Conservation (phyloP, 2,888 invertebrate genomes). For the Aleiodes leptofemur region DNA sequence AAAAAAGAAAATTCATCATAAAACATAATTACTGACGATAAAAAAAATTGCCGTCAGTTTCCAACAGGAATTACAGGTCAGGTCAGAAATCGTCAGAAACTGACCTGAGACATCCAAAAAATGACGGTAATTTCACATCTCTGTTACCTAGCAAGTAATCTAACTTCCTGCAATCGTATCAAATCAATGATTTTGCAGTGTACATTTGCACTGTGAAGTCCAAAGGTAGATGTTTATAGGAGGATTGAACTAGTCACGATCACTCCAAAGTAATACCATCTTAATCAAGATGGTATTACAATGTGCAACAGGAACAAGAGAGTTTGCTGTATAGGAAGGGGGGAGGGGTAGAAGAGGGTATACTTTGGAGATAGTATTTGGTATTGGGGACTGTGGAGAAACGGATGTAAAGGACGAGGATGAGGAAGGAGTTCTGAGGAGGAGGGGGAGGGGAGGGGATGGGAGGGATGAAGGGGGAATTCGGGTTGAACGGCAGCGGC, state of each 20-base stretch:
- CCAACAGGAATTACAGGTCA: too few species aligned
- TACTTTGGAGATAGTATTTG: slow-evolving; percentile 21
- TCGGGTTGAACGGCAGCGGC: not conserved
- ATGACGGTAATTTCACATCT: too few species aligned
- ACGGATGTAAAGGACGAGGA: slow-evolving; percentile 32
- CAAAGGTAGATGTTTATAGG: slow-evolving; percentile 20
- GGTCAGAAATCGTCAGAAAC: too few species aligned
- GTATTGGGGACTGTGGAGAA: slow-evolving; percentile 10
- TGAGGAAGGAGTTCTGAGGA: slow-evolving; percentile 47
- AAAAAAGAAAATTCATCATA: too few species aligned
- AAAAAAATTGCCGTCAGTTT: too few species aligned
- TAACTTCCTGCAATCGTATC: slow-evolving; percentile 17
- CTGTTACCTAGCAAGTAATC: not conserved
- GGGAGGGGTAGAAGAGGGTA: not conserved
- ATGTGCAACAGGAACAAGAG: slow-evolving; percentile 33
- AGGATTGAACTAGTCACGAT: slow-evolving; percentile 20
- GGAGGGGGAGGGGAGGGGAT: slow-evolving; percentile 45
- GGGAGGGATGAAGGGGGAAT: slow-evolving; percentile 33
- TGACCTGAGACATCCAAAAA: too few species aligned
- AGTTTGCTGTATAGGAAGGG: not conserved
- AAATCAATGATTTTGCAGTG: slow-evolving; percentile 5
- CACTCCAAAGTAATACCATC: slow-evolving; percentile 19
- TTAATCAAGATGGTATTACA: slow-evolving; percentile 33
- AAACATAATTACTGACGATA: too few species aligned
- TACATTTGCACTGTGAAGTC: not conserved